Evolutionary conservation across 2,113 vertebrate genomes (phyloP).

Genomic region (Oncorhynchus keta): DNA sequence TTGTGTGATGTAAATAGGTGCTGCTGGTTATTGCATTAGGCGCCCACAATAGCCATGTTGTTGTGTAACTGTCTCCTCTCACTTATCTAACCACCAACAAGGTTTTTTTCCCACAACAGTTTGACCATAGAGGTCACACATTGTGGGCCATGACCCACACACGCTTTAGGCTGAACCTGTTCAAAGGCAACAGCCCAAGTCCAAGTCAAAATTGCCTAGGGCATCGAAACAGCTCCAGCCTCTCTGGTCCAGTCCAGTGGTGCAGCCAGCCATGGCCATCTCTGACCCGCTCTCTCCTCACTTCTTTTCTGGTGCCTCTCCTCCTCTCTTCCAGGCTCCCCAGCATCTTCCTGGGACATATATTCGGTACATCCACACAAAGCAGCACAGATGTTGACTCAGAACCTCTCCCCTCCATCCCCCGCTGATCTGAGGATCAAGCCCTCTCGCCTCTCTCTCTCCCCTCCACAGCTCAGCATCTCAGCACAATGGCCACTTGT

Average conservation of each 20-base stretch:
- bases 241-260: neutral
- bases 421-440: slow-evolving; percentile 21
- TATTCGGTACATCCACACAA: neutral
- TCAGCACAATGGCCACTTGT: slow-evolving; percentile 64
- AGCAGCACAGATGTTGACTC: slow-evolving; percentile 35
- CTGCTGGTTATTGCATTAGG: neutral
- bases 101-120: neutral
- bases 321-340: slow-evolving; percentile 4
- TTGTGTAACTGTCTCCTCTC: slow-evolving; percentile 6
- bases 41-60: neutral
- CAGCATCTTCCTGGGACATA: neutral
- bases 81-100: neutral
- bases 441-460: slow-evolving; percentile 2
- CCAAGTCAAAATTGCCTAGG: neutral
- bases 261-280: slow-evolving; percentile 13
- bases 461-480: slow-evolving; percentile 25
- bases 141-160: neutral
- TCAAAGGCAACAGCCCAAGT: slow-evolving; percentile 1
- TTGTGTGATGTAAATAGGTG: slow-evolving; percentile 14
- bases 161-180: neutral
- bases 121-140: neutral
- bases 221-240: neutral
- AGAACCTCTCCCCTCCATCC: slow-evolving; percentile 9
- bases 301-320: slow-evolving; percentile 25
- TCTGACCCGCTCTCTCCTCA: slow-evolving; percentile 23